A percentile compares a stretch with the other conserved stretches of the same genome.
These are phyloP conservation scores for Vollenhovia emeryi DNA, from an alignment of 1,140 invertebrate species.

Conservation along the genomic window DNA sequence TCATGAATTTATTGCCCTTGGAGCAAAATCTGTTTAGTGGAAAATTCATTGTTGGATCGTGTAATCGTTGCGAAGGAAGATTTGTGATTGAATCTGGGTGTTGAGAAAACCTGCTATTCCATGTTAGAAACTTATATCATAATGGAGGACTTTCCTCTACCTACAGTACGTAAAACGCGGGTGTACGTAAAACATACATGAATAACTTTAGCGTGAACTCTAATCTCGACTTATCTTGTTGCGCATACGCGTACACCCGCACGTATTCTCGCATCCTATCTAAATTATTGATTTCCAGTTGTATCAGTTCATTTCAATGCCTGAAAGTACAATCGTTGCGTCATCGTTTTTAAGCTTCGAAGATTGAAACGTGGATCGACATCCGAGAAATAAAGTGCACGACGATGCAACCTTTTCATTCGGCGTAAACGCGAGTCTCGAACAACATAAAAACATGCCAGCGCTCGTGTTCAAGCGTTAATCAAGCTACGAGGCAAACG, in stretches of 20 bases:
- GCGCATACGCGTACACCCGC: background rate
- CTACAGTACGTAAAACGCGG: too few species aligned
- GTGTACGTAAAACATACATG: too few species aligned
- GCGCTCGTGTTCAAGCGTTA: constrained; percentile 1
- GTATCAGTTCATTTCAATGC: background rate
- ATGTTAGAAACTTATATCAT: too few species aligned
- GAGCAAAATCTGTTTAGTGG: too few species aligned
- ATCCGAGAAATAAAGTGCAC: background rate
- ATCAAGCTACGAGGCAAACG: constrained; percentile 54
- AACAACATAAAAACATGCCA: background rate
- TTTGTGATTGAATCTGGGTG: too few species aligned
- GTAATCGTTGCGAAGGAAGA: too few species aligned
- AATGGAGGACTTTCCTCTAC: too few species aligned
- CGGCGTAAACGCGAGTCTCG: background rate
- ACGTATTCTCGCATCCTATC: background rate
- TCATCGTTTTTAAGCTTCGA: background rate
- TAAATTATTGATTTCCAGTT: background rate
- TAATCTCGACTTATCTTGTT: too few species aligned
- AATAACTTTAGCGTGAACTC: too few species aligned
- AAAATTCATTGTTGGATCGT: too few species aligned
- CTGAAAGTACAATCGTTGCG: background rate
- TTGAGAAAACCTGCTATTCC: too few species aligned
- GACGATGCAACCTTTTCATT: background rate
- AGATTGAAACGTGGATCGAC: background rate
- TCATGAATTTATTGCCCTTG: too few species aligned